Base-by-base conservation (phyloP, 2,888 invertebrate genomes). In the Tricholauxania praeusta region DNA sequence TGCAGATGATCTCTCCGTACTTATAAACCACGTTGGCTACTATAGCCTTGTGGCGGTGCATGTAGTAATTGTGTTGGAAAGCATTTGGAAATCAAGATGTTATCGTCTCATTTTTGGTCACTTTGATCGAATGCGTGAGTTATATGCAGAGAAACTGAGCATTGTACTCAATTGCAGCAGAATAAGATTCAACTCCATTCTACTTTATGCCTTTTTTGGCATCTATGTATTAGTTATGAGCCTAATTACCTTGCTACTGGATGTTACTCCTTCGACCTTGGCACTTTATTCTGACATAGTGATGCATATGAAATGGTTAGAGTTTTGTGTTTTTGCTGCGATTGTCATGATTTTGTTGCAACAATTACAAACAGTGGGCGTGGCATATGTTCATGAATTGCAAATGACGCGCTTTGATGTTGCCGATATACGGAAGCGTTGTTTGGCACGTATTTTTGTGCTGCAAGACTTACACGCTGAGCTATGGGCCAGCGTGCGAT, bases 201-300 rank as follows among this genome's bases (percentile, higher is more conserved):
- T 12, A 28, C 22, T 57, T 2, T 28, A 57, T 57, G 57, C 12
- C 14, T 28, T 19, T 15, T 57, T 12, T 28, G 28, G 17, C 22
- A 28, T 57, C 28, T 28, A 28, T 7, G 57, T 28, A 2, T 28
- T 28, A 19, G 22, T 57, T 15, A 57, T 28, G 14, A 17, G 28
- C 22, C 7, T 19, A n/a, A 12, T 57, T 22, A 57, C 28, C 28
- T 19, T 28, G 2, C 14, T 57, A 14, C 8, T 28, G 12, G 28
- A 28, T 6, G 14, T 57, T 1, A 57, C 22, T 19, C 10, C 14
- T 1, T 19, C 57, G 8, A 57, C 57, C 28, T 15, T 63, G 14
- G 72, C 70, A 3, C 17, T 72, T n/a, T 83, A 81, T 67, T 82
- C 82, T 12, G 82, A 82, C 52, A 1, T 80, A 0, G 74, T 79